These are phyloP conservation scores for Centropus bengalensis DNA, from an alignment of 2,113 vertebrate genomes.

Conservation along the genomic window DNA sequence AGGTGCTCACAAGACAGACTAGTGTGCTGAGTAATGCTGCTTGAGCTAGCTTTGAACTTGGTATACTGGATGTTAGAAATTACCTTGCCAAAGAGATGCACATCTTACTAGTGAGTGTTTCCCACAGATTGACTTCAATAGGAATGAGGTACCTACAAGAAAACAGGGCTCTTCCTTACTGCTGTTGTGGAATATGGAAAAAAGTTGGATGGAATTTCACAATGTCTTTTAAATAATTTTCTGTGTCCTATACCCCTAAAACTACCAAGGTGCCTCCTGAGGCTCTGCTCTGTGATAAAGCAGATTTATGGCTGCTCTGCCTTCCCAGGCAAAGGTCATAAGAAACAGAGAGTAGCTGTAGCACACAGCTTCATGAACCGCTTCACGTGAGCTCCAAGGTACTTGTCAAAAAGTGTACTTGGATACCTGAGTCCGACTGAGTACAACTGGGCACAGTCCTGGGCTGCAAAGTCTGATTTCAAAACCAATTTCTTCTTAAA, in stretches of 20 bases:
- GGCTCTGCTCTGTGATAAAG: background rate
- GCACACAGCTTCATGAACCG: fast-evolving
- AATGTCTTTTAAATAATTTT: background rate
- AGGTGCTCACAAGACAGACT: background rate
- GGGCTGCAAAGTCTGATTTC: background rate
- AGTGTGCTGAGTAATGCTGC: background rate
- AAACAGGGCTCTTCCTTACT: background rate
- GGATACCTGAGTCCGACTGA: background rate
- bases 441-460: background rate
- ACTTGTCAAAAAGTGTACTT: background rate
- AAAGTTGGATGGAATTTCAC: background rate
- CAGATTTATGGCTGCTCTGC: background rate
- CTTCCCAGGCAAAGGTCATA: background rate
- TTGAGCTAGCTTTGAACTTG: background rate
- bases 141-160: background rate
- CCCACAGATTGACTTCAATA: background rate
- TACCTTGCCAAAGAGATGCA: background rate
- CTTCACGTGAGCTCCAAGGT: background rate
- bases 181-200: background rate
- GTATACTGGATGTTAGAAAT: background rate
- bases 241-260: background rate
- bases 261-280: background rate
- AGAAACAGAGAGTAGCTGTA: background rate
- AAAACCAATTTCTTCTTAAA: background rate
- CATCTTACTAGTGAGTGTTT: background rate